phyloP scores from a whole-genome alignment of 2,113 vertebrate species.

The Pelobates fuscus region DNA sequence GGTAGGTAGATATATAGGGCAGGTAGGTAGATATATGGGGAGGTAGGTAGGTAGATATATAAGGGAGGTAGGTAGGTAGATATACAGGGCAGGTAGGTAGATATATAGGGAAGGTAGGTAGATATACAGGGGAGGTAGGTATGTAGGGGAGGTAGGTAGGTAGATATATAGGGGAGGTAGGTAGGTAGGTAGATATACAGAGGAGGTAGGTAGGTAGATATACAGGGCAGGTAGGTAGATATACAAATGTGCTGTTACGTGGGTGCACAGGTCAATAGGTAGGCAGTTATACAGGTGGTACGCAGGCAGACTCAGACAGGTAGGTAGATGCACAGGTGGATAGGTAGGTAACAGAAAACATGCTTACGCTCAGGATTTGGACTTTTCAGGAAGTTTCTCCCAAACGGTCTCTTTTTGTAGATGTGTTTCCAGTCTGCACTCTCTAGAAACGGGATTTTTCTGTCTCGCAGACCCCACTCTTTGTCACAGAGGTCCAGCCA shows the following conservation, averaged over 20 bases:
- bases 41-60: not conserved
- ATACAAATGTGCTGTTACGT: too few relatives aligned
- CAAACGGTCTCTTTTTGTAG: constrained; percentile 69
- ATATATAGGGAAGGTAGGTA: not conserved
- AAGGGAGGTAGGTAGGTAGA: not conserved
- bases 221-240: not conserved
- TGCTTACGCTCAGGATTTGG: constrained; percentile 77
- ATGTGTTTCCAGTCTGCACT: constrained; percentile 70
- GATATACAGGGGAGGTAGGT: too few relatives aligned
- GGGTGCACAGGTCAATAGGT: not conserved
- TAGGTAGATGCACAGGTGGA: too few relatives aligned
- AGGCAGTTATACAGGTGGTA: not conserved
- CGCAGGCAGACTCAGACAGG: not conserved
- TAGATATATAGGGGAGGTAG: not conserved
- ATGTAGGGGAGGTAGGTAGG: not conserved
- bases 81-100: too few relatives aligned
- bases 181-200: not conserved
- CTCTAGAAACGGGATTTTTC: constrained; percentile 58
- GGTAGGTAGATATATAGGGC: not conserved
- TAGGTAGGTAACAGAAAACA: not conserved
- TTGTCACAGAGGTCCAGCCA: constrained; percentile 61
- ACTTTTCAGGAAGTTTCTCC: constrained; percentile 77
- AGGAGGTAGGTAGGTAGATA: not conserved
- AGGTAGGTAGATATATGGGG: not conserved
- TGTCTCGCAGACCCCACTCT: constrained; percentile 58